These are phyloP conservation scores for Borostomias antarcticus DNA, from an alignment of 2,797 vertebrate genomes.

Conservation along the genomic window DNA sequence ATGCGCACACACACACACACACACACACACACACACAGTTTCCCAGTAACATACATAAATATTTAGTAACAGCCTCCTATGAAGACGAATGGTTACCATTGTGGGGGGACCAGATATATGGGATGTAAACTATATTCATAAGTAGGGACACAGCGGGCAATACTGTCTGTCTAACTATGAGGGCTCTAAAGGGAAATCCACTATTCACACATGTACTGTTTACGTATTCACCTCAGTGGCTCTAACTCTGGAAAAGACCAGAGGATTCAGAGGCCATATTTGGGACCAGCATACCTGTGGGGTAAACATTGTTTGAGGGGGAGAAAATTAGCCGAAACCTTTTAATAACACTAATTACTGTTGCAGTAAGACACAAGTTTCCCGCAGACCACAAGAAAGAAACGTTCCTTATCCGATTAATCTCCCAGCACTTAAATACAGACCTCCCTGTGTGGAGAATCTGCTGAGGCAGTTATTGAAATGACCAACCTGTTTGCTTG, in stretches of 20 bases:
- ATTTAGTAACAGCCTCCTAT: slow-evolving; percentile 7
- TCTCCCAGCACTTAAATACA: background rate
- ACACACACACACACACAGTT: slow-evolving; percentile 24
- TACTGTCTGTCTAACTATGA: slow-evolving; percentile 12
- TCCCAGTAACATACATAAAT: slow-evolving; percentile 20
- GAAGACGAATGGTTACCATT: slow-evolving; percentile 22
- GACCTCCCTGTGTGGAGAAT: slow-evolving; percentile 25
- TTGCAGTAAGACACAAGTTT: background rate
- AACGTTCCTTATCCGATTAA: background rate
- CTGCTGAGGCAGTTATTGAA: slow-evolving; percentile 51
- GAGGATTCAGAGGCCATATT: slow-evolving; percentile 77
- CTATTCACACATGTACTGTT: slow-evolving; percentile 62
- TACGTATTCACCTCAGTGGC: slow-evolving; percentile 73
- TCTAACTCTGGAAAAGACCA: slow-evolving; percentile 81
- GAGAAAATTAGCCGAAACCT: slow-evolving; percentile 42
- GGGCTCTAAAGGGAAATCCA: slow-evolving; percentile 49
- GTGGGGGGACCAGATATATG: slow-evolving; percentile 25
- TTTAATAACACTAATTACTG: background rate
- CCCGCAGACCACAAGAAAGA: background rate
- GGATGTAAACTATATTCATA: slow-evolving; percentile 4
- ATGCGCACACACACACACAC: slow-evolving; percentile 10
- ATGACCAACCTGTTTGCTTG: slow-evolving; percentile 44
- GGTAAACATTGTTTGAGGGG: slow-evolving; percentile 62
- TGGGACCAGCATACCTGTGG: slow-evolving; percentile 78
- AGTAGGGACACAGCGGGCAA: slow-evolving; percentile 25